Evolutionary conservation across 1,140 invertebrate genomes (phyloP).

Genomic region (Callitettix versicolor): DNA sequence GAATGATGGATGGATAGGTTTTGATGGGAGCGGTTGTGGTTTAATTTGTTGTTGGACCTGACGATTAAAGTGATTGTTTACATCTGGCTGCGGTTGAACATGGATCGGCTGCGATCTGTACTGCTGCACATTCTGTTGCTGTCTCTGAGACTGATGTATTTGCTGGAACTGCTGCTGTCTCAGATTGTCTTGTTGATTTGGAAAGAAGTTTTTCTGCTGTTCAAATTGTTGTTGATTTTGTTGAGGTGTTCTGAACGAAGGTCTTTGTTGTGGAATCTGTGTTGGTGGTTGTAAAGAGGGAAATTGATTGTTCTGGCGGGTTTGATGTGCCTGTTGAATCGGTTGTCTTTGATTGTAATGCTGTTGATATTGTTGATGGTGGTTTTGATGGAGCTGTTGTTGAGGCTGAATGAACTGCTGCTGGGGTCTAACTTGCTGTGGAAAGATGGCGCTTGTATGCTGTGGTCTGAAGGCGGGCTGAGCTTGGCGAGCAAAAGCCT

Average conservation of each 20-base stretch:
- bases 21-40: slow-evolving; percentile 1
- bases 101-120: slow-evolving; percentile 18
- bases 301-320: slow-evolving; percentile 21
- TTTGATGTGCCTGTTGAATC: slow-evolving; percentile 6
- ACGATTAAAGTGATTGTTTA: slow-evolving; percentile 17
- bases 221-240: slow-evolving; percentile 32
- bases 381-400: slow-evolving; percentile 28
- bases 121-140: slow-evolving; percentile 10
- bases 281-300: slow-evolving; percentile 29
- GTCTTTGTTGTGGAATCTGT: slow-evolving; percentile 32
- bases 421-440: slow-evolving; percentile 20
- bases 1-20: slow-evolving; percentile 17
- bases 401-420: slow-evolving; percentile 25
- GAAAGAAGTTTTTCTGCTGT: slow-evolving; percentile 13
- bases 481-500: slow-evolving; percentile 6
- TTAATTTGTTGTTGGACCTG: slow-evolving; percentile 19
- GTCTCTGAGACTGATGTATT: slow-evolving; percentile 13
- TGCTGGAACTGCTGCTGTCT: no score
- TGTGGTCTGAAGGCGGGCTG: slow-evolving; percentile 30
- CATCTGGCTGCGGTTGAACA: slow-evolving; percentile 7
- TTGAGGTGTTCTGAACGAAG: slow-evolving; percentile 31
- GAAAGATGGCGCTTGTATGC: slow-evolving; percentile 28
- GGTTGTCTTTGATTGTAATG: slow-evolving; percentile 19
- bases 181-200: slow-evolving; percentile 19
- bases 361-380: slow-evolving; percentile 18